Base-by-base conservation (phyloP, 2,888 invertebrate species). In the Drosophila buzzatii region DNA sequence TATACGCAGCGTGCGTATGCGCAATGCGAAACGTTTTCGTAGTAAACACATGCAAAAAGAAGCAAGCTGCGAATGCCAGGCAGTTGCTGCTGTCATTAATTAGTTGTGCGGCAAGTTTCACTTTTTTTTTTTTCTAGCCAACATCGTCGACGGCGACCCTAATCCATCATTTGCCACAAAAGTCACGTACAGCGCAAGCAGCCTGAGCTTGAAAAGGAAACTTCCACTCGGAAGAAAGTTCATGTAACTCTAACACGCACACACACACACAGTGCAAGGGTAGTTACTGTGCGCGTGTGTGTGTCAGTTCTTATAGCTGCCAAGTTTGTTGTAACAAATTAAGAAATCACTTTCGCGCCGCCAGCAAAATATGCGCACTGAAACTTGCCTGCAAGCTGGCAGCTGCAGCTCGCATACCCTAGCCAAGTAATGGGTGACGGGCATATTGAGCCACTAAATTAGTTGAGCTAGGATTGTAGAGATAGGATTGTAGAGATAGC, bases 321-420 rank as follows among this genome's bases (percentile, higher is more conserved):
- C 71, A 89, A 86, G 73, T 71, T 82, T 70, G 72, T 71, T 83
- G 72, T 76, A 76, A 77, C 75, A 90, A 90, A 89, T 91, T 85
- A 89, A 91, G 91, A 91, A 91, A 89, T 91, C 89, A 91, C 89
- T 90, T 90, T 90, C 88, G 60, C 87, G 68, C 79, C 68, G 73
- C 42, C 69, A 67, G 64, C 76, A 67, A 61, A 61, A 73, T 71
- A 75, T 59, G 75, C 56, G 66, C 23, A 45, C 33, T 23, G 41
- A 42, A 20, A 52, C 23, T 64, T 42, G 72, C 49, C 57, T 58
- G 76, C 58, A 72, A 76, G 33, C 56, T 8, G 55, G 41, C 20
- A 23, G 64, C 58, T 63, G 61, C 75, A 79, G 57, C 39, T 23
- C 9, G 2, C 9, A 59, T 59, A 47, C 47, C 47, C 58, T 47